These are phyloP conservation scores for Bufo bufo DNA, from an alignment of 2,113 vertebrate genomes.

Conservation along the genomic window DNA sequence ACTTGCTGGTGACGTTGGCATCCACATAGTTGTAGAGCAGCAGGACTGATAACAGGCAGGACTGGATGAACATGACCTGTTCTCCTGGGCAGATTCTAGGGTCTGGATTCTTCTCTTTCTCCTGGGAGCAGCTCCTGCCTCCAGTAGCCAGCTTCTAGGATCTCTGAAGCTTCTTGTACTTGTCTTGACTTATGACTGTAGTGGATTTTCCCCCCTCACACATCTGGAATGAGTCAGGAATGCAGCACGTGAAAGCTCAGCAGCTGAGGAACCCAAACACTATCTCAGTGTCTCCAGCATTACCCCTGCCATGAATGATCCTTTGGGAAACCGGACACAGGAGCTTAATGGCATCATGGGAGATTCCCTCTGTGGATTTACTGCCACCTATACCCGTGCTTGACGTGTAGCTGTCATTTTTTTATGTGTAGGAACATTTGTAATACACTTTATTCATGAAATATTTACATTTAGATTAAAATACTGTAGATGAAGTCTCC, in stretches of 20 bases:
- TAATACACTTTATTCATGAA: too few species aligned
- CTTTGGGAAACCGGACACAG: not conserved
- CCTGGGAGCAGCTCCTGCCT: not conserved
- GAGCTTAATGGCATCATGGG: too few species aligned
- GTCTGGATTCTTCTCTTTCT: not conserved
- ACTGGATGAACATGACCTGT: slow-evolving; percentile 8
- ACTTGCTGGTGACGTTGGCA: slow-evolving; percentile 51
- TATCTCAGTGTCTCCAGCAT: not conserved
- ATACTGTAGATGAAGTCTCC: too few species aligned
- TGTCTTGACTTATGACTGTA: slow-evolving; percentile 31
- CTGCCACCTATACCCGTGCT: too few species aligned
- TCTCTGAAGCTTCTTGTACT: slow-evolving; percentile 14
- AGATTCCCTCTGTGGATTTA: too few species aligned
- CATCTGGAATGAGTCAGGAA: slow-evolving; percentile 54
- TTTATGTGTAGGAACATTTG: too few species aligned
- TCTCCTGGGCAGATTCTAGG: not conserved
- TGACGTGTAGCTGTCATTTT: too few species aligned
- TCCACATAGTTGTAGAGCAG: slow-evolving; percentile 48
- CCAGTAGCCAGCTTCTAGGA: slow-evolving; percentile 25
- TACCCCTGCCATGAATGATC: not conserved
- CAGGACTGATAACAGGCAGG: slow-evolving; percentile 18
- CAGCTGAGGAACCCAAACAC: not conserved
- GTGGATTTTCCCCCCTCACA: slow-evolving; percentile 23
- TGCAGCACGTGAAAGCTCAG: slow-evolving; percentile 30
- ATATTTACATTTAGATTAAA: too few species aligned